These are phyloP conservation scores for Frieseomelitta varia DNA, from an alignment of 1,140 invertebrate species.

Conservation along the genomic window DNA sequence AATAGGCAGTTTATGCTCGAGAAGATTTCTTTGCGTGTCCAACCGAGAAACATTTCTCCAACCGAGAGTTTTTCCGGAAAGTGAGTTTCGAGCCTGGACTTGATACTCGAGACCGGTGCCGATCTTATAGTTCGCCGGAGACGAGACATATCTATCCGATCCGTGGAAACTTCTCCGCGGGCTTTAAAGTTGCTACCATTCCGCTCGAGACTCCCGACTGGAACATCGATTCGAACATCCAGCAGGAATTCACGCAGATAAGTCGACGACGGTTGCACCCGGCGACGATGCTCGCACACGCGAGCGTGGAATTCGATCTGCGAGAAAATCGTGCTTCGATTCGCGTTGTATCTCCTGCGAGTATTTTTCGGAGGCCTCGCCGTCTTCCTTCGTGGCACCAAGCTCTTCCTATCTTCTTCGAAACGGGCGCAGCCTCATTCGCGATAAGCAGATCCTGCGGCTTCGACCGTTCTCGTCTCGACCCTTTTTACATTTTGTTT, in stretches of 20 bases:
- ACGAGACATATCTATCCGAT: slow-evolving; percentile 59
- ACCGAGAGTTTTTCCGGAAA: background rate
- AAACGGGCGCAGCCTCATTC: slow-evolving; percentile 1
- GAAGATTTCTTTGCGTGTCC: background rate
- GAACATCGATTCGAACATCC: slow-evolving; percentile 60
- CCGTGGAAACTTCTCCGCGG: slow-evolving; percentile 56
- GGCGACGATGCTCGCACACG: background rate
- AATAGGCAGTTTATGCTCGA: slow-evolving; percentile 3
- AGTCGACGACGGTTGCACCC: slow-evolving; percentile 6
- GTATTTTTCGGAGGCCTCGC: slow-evolving; percentile 31
- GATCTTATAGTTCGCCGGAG: slow-evolving; percentile 37
- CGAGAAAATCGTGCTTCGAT: slow-evolving; percentile 13
- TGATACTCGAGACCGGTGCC: slow-evolving; percentile 34
- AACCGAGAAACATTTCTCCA: background rate
- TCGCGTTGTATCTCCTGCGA: slow-evolving; percentile 24
- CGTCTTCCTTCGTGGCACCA: slow-evolving; percentile 7
- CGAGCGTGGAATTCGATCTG: slow-evolving; percentile 32
- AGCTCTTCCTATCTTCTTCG: slow-evolving; percentile 1
- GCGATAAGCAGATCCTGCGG: slow-evolving; percentile 37
- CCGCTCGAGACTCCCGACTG: slow-evolving; percentile 45
- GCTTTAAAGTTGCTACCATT: slow-evolving; percentile 58
- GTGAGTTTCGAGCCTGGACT: slow-evolving; percentile 12
- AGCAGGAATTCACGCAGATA: slow-evolving; percentile 60
- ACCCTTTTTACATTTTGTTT: slow-evolving; percentile 13
- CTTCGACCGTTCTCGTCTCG: background rate